Evolutionary conservation across 2,113 vertebrate genomes (phyloP).

Genomic region (Upupa epops): DNA sequence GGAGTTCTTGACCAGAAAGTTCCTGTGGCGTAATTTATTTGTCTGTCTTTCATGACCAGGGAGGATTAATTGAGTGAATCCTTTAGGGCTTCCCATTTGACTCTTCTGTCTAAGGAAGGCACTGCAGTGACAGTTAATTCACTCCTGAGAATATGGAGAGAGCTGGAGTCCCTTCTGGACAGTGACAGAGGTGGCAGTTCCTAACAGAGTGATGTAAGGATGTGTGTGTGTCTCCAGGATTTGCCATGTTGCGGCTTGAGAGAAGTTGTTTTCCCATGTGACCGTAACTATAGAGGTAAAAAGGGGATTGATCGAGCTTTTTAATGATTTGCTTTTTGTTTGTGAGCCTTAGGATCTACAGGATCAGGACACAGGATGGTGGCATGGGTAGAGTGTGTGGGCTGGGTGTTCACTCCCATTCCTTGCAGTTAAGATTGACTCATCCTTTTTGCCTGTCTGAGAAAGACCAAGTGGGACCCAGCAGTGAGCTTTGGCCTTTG

Average conservation of each 20-base stretch:
- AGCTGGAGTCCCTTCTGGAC: neutral
- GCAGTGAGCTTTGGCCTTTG: neutral
- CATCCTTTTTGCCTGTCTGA: neutral
- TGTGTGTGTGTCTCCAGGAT: neutral
- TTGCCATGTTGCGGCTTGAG: neutral
- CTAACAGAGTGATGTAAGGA: accelerated
- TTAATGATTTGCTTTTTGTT: neutral
- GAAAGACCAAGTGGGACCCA: neutral
- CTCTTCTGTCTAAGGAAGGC: neutral
- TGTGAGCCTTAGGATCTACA: neutral
- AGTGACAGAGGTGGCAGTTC: neutral
- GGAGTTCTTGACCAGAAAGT: neutral
- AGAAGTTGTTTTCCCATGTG: neutral
- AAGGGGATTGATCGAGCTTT: neutral
- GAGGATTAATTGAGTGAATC: neutral
- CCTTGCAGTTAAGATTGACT: no score
- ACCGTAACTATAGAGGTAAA: neutral
- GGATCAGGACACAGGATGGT: neutral
- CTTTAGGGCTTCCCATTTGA: neutral
- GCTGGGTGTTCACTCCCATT: neutral
- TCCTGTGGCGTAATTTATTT: neutral
- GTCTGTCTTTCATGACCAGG: neutral
- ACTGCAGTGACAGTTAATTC: neutral
- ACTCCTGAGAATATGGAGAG: neutral
- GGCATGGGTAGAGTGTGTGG: neutral